Percentiles rank a stretch among this genome's conserved stretches.
phyloP scores from a whole-genome alignment of 2,797 vertebrate genomes.

The Thaleichthys pacificus region DNA sequence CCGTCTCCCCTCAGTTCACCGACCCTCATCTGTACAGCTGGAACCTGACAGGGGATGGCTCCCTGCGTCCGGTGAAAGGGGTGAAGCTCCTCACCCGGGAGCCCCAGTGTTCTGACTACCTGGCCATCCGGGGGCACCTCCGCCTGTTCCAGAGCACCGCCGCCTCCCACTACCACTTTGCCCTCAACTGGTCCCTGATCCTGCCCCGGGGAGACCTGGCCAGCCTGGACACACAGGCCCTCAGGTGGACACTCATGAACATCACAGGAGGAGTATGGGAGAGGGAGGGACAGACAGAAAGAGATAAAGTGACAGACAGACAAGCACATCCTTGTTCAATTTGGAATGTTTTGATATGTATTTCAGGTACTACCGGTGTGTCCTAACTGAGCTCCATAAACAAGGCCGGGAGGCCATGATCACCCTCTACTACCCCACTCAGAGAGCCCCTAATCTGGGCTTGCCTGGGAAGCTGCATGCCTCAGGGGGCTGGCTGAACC shows the following conservation, averaged over 20 bases:
- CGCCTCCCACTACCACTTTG: slow-evolving; percentile 88
- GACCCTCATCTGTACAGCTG: slow-evolving; percentile 90
- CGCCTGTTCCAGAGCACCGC: slow-evolving; percentile 79
- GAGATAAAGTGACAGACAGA: neutral
- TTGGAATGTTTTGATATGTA: slow-evolving; percentile 8
- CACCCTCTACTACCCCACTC: slow-evolving; percentile 87
- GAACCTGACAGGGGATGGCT: slow-evolving; percentile 88
- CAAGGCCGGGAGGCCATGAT: slow-evolving; percentile 77
- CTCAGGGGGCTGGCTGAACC: slow-evolving; percentile 87
- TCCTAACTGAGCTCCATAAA: slow-evolving; percentile 83
- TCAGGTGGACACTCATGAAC: slow-evolving; percentile 62
- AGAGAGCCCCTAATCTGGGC: slow-evolving; percentile 71
- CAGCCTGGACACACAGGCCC: slow-evolving; percentile 75
- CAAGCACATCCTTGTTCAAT: neutral
- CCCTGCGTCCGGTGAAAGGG: slow-evolving; percentile 78
- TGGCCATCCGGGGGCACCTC: slow-evolving; percentile 83
- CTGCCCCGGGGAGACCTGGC: slow-evolving; percentile 83
- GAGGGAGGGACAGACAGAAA: neutral
- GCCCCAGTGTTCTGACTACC: slow-evolving; percentile 89
- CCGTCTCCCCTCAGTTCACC: slow-evolving; percentile 90
- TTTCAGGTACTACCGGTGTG: slow-evolving; percentile 85
- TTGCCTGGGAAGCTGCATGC: slow-evolving; percentile 78
- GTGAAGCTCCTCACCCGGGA: slow-evolving; percentile 78
- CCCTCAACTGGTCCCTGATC: slow-evolving; percentile 91
- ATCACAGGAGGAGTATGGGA: no score